These are phyloP conservation scores for Cichladusa arquata DNA, from an alignment of 2,113 vertebrate species.

Conservation along the genomic window DNA sequence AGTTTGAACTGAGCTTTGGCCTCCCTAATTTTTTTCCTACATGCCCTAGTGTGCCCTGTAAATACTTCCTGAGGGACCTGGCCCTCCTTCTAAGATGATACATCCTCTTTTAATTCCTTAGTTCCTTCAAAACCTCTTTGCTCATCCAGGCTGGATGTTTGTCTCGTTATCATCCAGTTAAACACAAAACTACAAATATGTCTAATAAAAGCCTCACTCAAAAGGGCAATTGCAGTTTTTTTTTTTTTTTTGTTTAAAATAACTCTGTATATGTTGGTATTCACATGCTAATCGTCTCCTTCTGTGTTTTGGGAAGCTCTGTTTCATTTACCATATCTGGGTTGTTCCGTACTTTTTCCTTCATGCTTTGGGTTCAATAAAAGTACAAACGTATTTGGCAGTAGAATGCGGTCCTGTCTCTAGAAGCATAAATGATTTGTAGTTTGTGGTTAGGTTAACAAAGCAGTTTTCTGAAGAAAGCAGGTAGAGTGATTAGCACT, in stretches of 20 bases:
- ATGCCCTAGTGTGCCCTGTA: not conserved
- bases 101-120: not conserved
- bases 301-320: not conserved
- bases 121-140: fast-evolving
- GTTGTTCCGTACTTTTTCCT: not conserved
- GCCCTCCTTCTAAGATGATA: not conserved
- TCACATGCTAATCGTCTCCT: not conserved
- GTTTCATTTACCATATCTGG: not conserved
- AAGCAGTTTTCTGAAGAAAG: not conserved
- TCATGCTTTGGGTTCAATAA: not conserved
- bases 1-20: not conserved
- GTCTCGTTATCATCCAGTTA: not conserved
- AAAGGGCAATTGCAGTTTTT: not conserved
- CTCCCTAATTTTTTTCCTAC: not conserved
- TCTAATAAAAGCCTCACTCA: not conserved
- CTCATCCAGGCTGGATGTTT: not conserved
- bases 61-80: not conserved
- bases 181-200: not conserved
- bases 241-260: not conserved
- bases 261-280: not conserved
- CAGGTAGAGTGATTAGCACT: not conserved
- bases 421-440: not conserved
- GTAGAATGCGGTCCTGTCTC: not conserved
- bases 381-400: not conserved
- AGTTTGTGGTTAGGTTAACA: not conserved